phyloP scores from a whole-genome alignment of 2,888 invertebrate genomes.

The Drosophila leonis region DNA sequence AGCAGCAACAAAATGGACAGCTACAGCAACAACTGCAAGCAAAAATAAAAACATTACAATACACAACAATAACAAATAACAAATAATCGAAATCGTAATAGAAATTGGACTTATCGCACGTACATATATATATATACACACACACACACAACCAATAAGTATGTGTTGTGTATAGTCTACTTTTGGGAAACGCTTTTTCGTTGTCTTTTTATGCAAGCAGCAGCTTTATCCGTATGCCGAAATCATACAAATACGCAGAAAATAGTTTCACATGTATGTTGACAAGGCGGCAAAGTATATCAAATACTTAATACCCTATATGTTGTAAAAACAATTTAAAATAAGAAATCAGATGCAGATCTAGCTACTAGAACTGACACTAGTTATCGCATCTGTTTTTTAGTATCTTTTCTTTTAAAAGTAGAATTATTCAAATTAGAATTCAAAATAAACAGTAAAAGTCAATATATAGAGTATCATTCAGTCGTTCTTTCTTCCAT shows the following conservation, averaged over 20 bases:
- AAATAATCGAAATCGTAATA: slow-evolving; percentile 68
- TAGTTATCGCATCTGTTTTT: no score
- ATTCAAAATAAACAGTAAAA: not conserved
- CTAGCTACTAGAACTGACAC: no score
- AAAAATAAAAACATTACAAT: slow-evolving; percentile 27
- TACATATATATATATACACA: no score
- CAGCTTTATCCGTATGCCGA: slow-evolving; percentile 58
- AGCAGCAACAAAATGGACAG: slow-evolving; percentile 13
- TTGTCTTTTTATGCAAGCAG: slow-evolving; percentile 34
- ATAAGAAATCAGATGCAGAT: not conserved
- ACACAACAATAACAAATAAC: slow-evolving; percentile 58
- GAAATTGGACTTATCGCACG: slow-evolving; percentile 68
- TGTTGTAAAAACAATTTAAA: not conserved
- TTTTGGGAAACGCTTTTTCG: slow-evolving; percentile 54
- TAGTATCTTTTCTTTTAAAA: no score
- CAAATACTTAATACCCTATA: slow-evolving; percentile 16
- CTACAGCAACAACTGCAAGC: slow-evolving; percentile 9
- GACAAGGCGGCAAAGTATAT: slow-evolving; percentile 7
- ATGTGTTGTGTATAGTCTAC: slow-evolving; percentile 27
- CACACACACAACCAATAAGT: slow-evolving; percentile 4
- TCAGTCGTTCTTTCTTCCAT: slow-evolving; percentile 1
- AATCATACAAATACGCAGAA: slow-evolving; percentile 65
- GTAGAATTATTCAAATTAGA: no score
- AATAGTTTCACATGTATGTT: slow-evolving; percentile 55
- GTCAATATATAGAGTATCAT: slow-evolving; percentile 27